Evolutionary conservation across 1,140 invertebrate genomes (phyloP), one percentile per base, ranked within the genome.

Genomic region (Eriosoma lanigerum): DNA sequence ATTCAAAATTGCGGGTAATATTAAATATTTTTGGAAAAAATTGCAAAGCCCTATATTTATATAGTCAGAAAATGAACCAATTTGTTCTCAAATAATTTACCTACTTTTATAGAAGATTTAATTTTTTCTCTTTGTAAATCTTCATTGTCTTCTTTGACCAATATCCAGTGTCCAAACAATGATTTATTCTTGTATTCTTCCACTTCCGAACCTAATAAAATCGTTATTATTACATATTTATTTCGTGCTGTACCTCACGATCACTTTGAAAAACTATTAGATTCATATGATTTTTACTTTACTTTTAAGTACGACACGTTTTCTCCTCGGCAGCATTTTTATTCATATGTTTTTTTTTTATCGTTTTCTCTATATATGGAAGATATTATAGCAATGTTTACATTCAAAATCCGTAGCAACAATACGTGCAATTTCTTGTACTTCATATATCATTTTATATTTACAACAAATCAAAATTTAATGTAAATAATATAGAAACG

Each of bases 141-240:
- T 38, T 32, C 29, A 17, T 10, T 17, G 15, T 24, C 17, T 29
- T 62, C 66, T 26, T 48, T 50, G 15, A 70, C 44, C n/a, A 48
- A 17, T 15, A 70, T 44, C 66, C 66, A 70, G 44, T 70, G 66
- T 15, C 66, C 66, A 1, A 70, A 13, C n/a, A n/a, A 26, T 4
- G 38, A 21, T 24, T 48, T 70, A 10, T n/a, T n/a, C 46, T 26
- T 48, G 21, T 70, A 70, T 24, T 46, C 66, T 29, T 70, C 66
- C 13, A 70, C 19, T 70, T 70, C 44, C 8, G 66, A 48, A 48
- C 66, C 66, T 70, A 26, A 68, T 68, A 19, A 44, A 38, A 4
- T 4, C 8, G 32, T 38, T 4, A 38, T 38, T 4, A 38, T 4
- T 38, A 38, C 32, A 3, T 38, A 38, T 4, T 38, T 38, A 38